phyloP scores from a whole-genome alignment of 2,797 vertebrate genomes.

The Galagoides demidoff region DNA sequence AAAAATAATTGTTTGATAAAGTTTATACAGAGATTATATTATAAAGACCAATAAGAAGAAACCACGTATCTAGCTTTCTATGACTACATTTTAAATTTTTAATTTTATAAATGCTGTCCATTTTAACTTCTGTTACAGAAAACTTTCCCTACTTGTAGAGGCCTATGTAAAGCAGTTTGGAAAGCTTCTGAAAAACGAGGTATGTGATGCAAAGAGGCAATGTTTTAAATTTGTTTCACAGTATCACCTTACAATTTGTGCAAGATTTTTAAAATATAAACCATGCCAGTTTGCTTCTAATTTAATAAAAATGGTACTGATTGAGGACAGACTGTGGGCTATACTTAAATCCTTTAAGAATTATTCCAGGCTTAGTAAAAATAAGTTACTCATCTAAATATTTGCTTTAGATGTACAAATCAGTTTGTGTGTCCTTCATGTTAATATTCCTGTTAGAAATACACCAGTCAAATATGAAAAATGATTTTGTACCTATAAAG shows the following conservation, averaged over 20 bases:
- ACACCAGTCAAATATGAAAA: constrained; percentile 40
- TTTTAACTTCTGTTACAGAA: constrained; percentile 74
- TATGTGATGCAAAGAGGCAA: constrained; percentile 89
- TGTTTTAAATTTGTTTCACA: constrained; percentile 86
- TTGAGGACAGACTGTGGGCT: constrained; percentile 72
- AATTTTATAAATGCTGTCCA: constrained; percentile 67
- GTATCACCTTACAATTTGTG: constrained; percentile 86
- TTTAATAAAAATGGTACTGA: constrained; percentile 77
- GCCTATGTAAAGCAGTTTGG: constrained; percentile 81
- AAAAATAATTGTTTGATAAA: constrained; percentile 53
- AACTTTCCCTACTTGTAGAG: constrained; percentile 66
- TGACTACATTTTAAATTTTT: constrained; percentile 74
- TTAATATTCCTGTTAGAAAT: constrained; percentile 64
- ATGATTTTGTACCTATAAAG: constrained; percentile 53
- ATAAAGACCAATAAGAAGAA: constrained; percentile 70
- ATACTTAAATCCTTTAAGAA: constrained; percentile 72
- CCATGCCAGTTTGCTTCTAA: constrained; percentile 76
- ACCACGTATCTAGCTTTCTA: constrained; percentile 59
- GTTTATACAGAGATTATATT: constrained; percentile 64
- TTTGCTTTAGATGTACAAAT: constrained; percentile 67
- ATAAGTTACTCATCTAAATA: constrained; percentile 75
- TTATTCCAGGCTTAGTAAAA: constrained; percentile 79
- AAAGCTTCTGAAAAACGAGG: constrained; percentile 88
- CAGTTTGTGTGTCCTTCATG: constrained; percentile 72
- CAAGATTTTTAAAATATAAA: constrained; percentile 82